Conservation (phyloP, 2,797 vertebrate species). For the Parauchenoglanis ngamensis region DNA sequence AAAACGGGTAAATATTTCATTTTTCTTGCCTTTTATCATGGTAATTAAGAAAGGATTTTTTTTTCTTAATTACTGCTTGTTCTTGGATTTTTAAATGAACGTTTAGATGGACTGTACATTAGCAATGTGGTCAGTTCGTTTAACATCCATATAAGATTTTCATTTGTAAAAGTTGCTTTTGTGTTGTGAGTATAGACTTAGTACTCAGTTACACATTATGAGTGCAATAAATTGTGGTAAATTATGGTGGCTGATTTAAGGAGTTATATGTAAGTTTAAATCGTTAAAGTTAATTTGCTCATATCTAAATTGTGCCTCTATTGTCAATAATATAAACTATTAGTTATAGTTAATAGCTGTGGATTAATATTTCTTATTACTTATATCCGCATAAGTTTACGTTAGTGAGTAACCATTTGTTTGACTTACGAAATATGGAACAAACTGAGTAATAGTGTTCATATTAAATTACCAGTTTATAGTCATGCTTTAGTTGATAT, state of each 20-base stretch:
- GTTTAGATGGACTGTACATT: background rate
- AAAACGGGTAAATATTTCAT: constrained; percentile 17
- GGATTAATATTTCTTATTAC: background rate
- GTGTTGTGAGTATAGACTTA: background rate
- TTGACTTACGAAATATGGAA: background rate
- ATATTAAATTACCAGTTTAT: background rate
- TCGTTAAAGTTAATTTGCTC: background rate
- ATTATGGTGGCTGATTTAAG: constrained; percentile 14
- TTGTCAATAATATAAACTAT: background rate
- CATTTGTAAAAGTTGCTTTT: background rate
- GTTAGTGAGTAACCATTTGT: background rate
- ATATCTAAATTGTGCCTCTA: background rate
- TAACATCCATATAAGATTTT: background rate
- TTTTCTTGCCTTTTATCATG: background rate
- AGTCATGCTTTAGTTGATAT: background rate
- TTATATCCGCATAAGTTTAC: background rate
- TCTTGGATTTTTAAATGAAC: background rate
- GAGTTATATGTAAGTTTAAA: constrained; percentile 24
- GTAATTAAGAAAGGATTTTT: background rate
- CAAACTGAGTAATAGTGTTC: background rate
- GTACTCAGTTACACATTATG: background rate
- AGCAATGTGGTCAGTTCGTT: background rate
- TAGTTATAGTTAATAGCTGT: background rate
- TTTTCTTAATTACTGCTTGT: background rate
- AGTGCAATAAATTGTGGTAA: background rate